phyloP scores from a whole-genome alignment of 2,888 invertebrate genomes.

The Stomorhina lunata region DNA sequence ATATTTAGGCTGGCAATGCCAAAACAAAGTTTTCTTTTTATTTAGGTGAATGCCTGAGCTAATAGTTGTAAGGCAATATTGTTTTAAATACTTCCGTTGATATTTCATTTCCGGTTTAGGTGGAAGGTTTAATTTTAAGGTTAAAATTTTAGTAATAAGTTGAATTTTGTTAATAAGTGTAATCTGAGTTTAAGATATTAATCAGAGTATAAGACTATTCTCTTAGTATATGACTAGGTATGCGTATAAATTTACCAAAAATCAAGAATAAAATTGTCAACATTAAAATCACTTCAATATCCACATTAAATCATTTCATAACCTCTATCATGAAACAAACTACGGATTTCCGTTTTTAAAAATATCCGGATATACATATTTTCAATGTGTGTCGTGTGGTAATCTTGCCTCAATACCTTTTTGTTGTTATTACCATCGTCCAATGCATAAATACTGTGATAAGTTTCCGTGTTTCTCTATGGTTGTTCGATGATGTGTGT shows the following conservation, averaged over 20 bases:
- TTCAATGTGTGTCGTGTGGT: slow-evolving; percentile 9
- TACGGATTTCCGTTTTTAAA: slow-evolving; percentile 44
- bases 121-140: too few species aligned
- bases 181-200: too few species aligned
- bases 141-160: too few species aligned
- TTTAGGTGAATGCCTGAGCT: not conserved
- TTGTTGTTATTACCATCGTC: slow-evolving; percentile 10
- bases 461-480: not conserved
- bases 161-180: too few species aligned
- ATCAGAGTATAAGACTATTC: too few species aligned
- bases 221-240: too few species aligned
- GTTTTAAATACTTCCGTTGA: too few species aligned
- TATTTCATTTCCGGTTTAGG: too few species aligned
- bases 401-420: slow-evolving; percentile 1
- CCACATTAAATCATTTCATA: not conserved
- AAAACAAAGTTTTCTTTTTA: not conserved
- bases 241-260: too few species aligned
- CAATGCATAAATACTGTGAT: slow-evolving; percentile 19
- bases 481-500: not conserved
- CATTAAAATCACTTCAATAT: not conserved
- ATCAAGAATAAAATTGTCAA: not conserved
- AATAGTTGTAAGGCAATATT: not conserved
- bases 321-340: not conserved
- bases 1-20: not conserved
- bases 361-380: slow-evolving; percentile 37